Percentiles rank a stretch among this genome's conserved stretches.
These are phyloP conservation scores for Monochamus alternatus DNA, from an alignment of 2,888 invertebrate species.

Conservation along the genomic window DNA sequence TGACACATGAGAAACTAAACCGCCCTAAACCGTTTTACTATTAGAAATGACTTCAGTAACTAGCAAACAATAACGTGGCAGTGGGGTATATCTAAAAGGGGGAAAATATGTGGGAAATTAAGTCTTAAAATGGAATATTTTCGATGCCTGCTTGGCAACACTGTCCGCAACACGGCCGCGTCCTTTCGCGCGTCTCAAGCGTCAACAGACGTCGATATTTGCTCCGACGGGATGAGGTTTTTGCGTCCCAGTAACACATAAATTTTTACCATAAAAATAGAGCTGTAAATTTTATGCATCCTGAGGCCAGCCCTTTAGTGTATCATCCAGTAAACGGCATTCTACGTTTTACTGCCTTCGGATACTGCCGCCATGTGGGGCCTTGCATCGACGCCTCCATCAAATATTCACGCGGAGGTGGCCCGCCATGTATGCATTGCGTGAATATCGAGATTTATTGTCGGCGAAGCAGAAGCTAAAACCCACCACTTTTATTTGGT, in stretches of 20 bases:
- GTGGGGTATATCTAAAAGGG: too few relatives aligned
- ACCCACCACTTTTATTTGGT: too few relatives aligned
- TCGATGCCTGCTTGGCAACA: too few relatives aligned
- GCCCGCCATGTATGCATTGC: too few relatives aligned
- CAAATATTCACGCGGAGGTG: neutral
- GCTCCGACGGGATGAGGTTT: neutral
- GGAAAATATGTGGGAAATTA: too few relatives aligned
- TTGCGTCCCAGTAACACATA: conserved; percentile 18
- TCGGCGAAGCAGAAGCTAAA: neutral
- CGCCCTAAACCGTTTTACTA: too few relatives aligned
- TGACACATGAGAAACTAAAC: too few relatives aligned
- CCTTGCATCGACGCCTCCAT: neutral
- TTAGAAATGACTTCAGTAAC: too few relatives aligned
- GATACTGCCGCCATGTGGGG: conserved; percentile 1
- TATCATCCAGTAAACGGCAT: conserved; percentile 25
- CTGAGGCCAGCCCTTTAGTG: conserved; percentile 11
- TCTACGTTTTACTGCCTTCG: conserved; percentile 23
- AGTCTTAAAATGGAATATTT: too few relatives aligned
- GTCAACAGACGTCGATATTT: conserved; percentile 3
- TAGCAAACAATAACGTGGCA: too few relatives aligned
- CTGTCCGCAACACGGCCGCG: neutral
- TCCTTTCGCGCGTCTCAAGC: neutral
- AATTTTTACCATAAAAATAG: conserved; percentile 28
- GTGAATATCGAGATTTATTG: too few relatives aligned
- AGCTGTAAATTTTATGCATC: conserved; percentile 26